Conservation (phyloP, 2,797 vertebrate species). For the Parambassis ranga region DNA sequence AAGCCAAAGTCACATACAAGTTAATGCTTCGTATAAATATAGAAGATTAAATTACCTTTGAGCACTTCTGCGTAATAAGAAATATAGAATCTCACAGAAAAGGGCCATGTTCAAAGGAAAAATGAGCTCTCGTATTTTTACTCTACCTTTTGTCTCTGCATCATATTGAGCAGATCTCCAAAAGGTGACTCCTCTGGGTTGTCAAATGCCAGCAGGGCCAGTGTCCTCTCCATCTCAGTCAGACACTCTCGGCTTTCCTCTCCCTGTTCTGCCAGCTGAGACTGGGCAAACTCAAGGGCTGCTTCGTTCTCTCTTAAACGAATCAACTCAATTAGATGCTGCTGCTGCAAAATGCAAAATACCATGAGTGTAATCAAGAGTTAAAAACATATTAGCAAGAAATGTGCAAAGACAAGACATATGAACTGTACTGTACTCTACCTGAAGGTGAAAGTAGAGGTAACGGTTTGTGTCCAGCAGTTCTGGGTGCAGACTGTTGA, state of each 20-base stretch:
- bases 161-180: constrained; percentile 96
- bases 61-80: no score
- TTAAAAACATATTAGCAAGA: background rate
- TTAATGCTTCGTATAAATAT: background rate
- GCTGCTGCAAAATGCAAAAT: constrained; percentile 83
- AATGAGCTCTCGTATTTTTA: no score
- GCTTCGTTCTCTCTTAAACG: constrained; percentile 96
- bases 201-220: constrained; percentile 95
- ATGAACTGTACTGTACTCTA: constrained; percentile 45
- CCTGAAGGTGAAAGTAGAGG: constrained; percentile 97
- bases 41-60: no score
- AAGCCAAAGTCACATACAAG: constrained; percentile 24
- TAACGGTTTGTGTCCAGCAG: constrained; percentile 96
- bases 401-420: background rate
- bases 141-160: constrained; percentile 96
- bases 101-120: background rate
- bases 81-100: background rate
- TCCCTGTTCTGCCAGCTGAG: constrained; percentile 96
- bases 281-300: constrained; percentile 97
- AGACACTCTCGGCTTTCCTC: constrained; percentile 97
- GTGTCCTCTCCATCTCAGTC: constrained; percentile 96
- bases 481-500: constrained; percentile 97
- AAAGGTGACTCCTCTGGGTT: constrained; percentile 98
- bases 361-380: background rate
- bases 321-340: constrained; percentile 98